Evolutionary conservation across 2,888 invertebrate species (phyloP), one percentile per base, ranked within the genome.

Genomic region (Heterodera filipjevi): DNA sequence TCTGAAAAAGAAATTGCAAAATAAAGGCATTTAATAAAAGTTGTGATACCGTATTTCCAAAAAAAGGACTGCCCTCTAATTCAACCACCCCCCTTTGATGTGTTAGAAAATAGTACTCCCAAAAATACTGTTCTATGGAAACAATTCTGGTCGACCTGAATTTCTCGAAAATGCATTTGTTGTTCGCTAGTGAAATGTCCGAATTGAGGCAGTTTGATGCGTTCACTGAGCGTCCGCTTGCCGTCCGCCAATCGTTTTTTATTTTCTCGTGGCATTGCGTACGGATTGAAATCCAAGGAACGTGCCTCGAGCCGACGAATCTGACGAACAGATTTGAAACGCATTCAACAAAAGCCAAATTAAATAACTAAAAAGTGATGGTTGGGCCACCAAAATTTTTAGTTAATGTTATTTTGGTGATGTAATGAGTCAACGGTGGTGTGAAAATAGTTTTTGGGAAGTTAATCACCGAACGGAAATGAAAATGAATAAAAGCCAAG

Each of bases 151-250:
- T 10, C 33, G 64, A 73, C 73, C 73, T 73, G 73, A 27, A 73
- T 73, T 73, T 73, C 73, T 49, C 73, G 33, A 46, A 73, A 73
- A 35, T 73, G 73, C 64, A n/a, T 73, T 27, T 73, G 53, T 14
- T 73, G 73, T 73, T 73, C 73, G 33, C n/a, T 64, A 35, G 59
- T 73, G 27, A 73, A 73, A 27, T 53, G 59, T 35, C 73, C 64
- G 14, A 73, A 73, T 0, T 35, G 73, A 12, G 73, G 73, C 46
- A 73, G 33, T 73, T 73, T 73, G 39, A 73, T 73, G 22, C 73
- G 53, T 73, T 73, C 73, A 12, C 35, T 64, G 35, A n/a, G 33
- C 3, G 59, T 27, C 59, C 59, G 27, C 27, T 59, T 59, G 59
- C 27, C 2, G 27, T 59, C 59, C 27, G 27, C 59, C 59, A 5